These are phyloP conservation scores for Caerostris extrusa DNA, from an alignment of 1,140 invertebrate species.

Conservation along the genomic window DNA sequence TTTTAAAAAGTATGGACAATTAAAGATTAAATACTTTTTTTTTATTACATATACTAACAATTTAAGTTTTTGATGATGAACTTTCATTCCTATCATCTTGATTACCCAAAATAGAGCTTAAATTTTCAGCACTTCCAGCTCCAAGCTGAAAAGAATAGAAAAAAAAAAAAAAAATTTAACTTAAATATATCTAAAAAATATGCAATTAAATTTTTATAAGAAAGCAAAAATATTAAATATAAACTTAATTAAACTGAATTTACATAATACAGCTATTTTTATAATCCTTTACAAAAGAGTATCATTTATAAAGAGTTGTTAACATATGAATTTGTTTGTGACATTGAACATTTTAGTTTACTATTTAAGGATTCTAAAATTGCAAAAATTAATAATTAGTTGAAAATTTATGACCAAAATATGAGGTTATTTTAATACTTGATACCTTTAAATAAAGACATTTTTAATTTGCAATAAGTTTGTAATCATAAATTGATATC, in stretches of 20 bases:
- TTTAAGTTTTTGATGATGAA: constrained; percentile 55
- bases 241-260: not conserved
- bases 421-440: too few species aligned
- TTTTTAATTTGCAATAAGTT: too few species aligned
- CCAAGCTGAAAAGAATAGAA: constrained; percentile 79
- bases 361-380: too few species aligned
- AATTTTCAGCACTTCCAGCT: constrained; percentile 79
- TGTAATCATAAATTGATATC: too few species aligned
- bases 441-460: too few species aligned
- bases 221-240: not conserved
- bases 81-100: constrained; percentile 71
- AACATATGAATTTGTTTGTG: too few species aligned
- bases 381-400: too few species aligned
- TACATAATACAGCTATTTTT: not conserved
- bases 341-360: too few species aligned
- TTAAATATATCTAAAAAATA: too few species aligned
- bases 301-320: too few species aligned
- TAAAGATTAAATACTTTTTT: not conserved
- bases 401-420: too few species aligned
- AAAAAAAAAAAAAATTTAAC: not conserved
- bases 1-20: not conserved
- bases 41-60: constrained; percentile 6
- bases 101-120: constrained; percentile 78
- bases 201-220: too few species aligned
- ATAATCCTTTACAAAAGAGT: constrained; percentile 78